phyloP scores from a whole-genome alignment of 2,888 invertebrate genomes.

The Calliphora vomitoria region DNA sequence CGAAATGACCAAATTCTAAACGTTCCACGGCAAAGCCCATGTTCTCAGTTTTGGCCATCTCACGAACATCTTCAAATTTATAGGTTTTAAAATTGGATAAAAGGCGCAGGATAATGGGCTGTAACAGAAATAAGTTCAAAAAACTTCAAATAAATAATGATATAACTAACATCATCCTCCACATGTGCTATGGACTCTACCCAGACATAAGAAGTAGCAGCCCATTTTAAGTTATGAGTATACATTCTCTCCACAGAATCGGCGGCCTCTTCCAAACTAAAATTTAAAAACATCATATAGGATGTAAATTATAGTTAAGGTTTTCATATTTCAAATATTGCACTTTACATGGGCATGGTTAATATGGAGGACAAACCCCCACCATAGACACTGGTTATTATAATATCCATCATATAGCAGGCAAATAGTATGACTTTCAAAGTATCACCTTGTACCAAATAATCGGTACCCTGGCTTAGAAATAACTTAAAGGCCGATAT shows the following conservation, averaged over 20 bases:
- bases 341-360: conserved; percentile 86
- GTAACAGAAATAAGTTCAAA: background rate
- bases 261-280: conserved; percentile 86
- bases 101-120: conserved; percentile 76
- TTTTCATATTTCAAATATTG: background rate
- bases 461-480: conserved; percentile 79
- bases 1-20: conserved; percentile 87
- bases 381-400: conserved; percentile 87
- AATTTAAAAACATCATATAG: background rate
- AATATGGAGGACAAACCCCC: conserved; percentile 88
- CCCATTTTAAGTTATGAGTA: conserved; percentile 87
- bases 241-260: conserved; percentile 87
- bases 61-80: conserved; percentile 75
- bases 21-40: conserved; percentile 88
- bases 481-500: conserved; percentile 79
- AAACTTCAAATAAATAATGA: background rate
- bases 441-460: conserved; percentile 77
- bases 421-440: conserved; percentile 79
- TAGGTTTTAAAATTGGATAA: conserved; percentile 75
- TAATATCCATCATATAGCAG: conserved; percentile 85
- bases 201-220: conserved; percentile 89
- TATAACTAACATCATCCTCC: conserved; percentile 82
- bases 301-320: background rate
- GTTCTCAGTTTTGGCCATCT: conserved; percentile 84
- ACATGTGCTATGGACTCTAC: conserved; percentile 86